Percentiles rank a stretch among this genome's conserved stretches.
phyloP scores from a whole-genome alignment of 2,797 vertebrate species.

The Erithacus rubecula region DNA sequence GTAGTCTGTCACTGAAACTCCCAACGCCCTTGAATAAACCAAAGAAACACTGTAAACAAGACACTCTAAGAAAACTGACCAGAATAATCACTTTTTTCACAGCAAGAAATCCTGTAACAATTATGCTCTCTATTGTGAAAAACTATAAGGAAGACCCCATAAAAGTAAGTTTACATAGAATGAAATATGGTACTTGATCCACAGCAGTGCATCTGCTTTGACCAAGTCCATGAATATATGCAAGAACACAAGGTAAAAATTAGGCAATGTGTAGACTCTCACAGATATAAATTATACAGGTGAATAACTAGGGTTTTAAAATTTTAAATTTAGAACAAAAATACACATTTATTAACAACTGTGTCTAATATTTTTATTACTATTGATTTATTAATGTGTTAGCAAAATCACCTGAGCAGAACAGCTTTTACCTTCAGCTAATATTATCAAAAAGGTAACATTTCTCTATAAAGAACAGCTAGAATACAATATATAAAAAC shows the following conservation, averaged over 20 bases:
- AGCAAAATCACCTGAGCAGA: background rate
- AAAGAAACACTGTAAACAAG: background rate
- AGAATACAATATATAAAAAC: background rate
- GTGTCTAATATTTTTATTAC: background rate
- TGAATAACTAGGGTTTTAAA: background rate
- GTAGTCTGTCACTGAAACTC: constrained; percentile 93
- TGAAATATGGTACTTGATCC: background rate
- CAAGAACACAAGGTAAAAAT: background rate
- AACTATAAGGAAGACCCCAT: background rate
- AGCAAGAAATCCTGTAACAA: background rate
- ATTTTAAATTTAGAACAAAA: background rate
- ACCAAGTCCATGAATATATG: background rate
- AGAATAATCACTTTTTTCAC: background rate
- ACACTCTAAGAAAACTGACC: background rate
- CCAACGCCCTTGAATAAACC: constrained; percentile 82
- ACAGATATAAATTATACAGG: background rate
- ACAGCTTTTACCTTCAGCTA: background rate
- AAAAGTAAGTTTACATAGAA: background rate
- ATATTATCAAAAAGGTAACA: background rate
- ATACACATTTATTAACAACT: background rate
- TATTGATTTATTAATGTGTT: background rate
- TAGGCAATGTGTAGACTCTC: background rate
- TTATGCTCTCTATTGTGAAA: background rate
- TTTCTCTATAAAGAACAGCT: background rate
- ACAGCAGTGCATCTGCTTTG: background rate